Base-by-base conservation (phyloP, 1,140 invertebrate species). In the Cepaea nemoralis region DNA sequence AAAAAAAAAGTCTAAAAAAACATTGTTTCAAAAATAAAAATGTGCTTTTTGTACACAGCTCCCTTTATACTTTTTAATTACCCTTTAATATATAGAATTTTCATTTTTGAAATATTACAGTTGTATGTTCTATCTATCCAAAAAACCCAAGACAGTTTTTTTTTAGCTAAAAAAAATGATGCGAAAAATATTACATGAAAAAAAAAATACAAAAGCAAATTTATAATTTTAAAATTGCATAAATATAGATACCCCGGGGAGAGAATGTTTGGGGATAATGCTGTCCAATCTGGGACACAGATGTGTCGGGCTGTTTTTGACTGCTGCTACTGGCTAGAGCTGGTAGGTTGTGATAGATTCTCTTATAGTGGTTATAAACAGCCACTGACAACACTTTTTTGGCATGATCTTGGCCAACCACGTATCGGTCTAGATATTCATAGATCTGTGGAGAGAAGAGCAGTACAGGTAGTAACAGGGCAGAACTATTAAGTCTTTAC, bases 351-450 rank as follows among this genome's bases (percentile, higher is more conserved):
- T 99, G 97, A 90, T 97, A 96, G 88, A 99, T 97, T 87, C 98
- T 93, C 93, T 99, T 99, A 91, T 99, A 99, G 91, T 99, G 99
- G 92, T 99, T 99, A 92, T 99, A 99, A 0, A 99, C 97, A 37
- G 98, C 98, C 12, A 99, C 98, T 40, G 97, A 96, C 16, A 99
- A 92, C n/a, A 99, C 97, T 93, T 99, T 99, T 91, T 99, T 99
- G 0, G 98, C 98, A 91, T 96, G 94, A 84, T 99, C 96, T 92
- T 99, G 98, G n/a, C 98, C 98, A n/a, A 99, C 95, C 31, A 99
- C 97, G 92, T 97, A 97, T 88, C 95, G 96, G 91, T 99, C 96
- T 48, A 99, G 92, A 92, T 97, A 99, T 87, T 97, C 96, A 24
- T 45, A 71, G 24, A 78, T 74, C 75, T 73, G 42, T 63, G 8